Base-by-base conservation (phyloP, 2,113 vertebrate species). In the Rhombomys opimus region DNA sequence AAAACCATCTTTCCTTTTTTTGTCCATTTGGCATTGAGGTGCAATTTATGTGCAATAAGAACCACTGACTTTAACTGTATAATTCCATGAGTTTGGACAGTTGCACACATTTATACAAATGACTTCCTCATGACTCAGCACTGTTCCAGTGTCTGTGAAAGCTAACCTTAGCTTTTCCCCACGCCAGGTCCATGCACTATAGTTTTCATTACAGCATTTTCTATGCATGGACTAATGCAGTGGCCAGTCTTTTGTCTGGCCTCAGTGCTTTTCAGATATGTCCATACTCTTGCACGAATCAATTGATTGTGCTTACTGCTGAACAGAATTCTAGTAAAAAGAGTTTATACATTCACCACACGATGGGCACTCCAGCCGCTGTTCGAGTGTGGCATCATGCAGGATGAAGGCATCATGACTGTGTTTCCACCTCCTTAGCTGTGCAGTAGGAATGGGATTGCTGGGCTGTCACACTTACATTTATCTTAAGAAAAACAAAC, bases 141-240 rank as follows among this genome's bases (percentile, higher is more conserved):
- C 30, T 18, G 6, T 52, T 13, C 70, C 22, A 10, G 0, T 10
- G 38, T 52, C 1, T 32, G 32, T 12, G 11, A 13, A 14, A 38
- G 41, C 3, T 10, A 35, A 27, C 61, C 15, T 63, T 13, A 7
- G 59, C 20, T n/a, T 52, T 5, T 11, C 52, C 50, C 35, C 78
- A 4, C 35, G 13, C 80, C 3, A 2, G 27, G 7, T 20, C n/a
- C 4, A 2, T 11, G 7, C 30, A 11, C 1, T 50, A 0, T 46
- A 9, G 72, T 54, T 86, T 41, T 76, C 18, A 35, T 17, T 11
- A 6, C 5, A 65, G 11, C 2, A 23, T 65, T 57, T 89, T 17
- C 5, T 54, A 10, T 15, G 5, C 57, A 13, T 54, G 1, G 67
- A 72, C 1, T 41, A 72, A n/a, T 25, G 27, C 7, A 67, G 38